These are phyloP conservation scores for Limnodromus scolopaceus DNA, from an alignment of 2,797 vertebrate genomes.

Conservation along the genomic window DNA sequence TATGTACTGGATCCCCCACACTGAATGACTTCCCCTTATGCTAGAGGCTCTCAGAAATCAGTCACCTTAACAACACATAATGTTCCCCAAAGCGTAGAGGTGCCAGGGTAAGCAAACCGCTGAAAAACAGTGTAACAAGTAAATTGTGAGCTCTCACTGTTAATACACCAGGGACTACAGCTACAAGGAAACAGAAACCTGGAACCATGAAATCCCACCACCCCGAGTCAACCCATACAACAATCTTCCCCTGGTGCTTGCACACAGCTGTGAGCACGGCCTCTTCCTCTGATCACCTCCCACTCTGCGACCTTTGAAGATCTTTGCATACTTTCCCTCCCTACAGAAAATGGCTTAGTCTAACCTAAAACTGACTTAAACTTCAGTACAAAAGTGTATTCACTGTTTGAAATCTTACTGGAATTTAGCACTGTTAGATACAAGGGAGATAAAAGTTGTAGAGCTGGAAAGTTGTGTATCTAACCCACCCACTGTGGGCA, in stretches of 20 bases:
- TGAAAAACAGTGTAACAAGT: background rate
- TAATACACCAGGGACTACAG: background rate
- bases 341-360: background rate
- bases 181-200: background rate
- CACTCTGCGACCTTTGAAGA: background rate
- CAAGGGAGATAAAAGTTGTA: background rate
- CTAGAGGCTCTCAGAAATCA: background rate
- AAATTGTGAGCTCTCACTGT: background rate
- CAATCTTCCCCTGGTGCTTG: rapidly evolving
- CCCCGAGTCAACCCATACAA: background rate
- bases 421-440: background rate
- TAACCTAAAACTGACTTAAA: background rate
- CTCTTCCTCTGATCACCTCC: background rate
- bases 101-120: background rate
- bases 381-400: background rate
- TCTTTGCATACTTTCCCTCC: background rate
- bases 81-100: background rate
- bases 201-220: background rate
- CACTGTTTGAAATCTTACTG: background rate
- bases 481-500: background rate
- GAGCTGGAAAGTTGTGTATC: background rate
- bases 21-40: background rate
- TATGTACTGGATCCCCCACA: rapidly evolving
- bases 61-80: rapidly evolving
- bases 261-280: background rate